Base-by-base conservation (phyloP, 2,797 vertebrate species). In the Lepus oiostolus region DNA sequence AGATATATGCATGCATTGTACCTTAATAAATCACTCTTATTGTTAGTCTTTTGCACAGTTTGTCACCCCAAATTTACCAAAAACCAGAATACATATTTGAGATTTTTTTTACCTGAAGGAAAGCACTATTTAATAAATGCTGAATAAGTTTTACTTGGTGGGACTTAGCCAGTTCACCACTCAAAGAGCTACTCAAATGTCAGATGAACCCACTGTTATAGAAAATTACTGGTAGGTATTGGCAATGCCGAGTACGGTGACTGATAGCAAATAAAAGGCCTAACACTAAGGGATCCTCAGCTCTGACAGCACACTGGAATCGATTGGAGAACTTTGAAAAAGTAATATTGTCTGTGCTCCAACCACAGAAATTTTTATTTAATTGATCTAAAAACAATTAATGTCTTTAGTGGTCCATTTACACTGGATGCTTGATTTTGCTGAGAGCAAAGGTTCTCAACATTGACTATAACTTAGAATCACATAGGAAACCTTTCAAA, bases 1-100 rank as follows among this genome's bases (percentile, higher is more conserved):
- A 96, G 89, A 67, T 62, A 85, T 52, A 95, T 47, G 54, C 62
- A 58, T 83, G 75, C 93, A 50, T 74, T 77, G 38, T 24, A 32
- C 77, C 85, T 94, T 85, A 58, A 82, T 79, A 87, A 92, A 42
- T 32, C 16, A 35, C 22, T 70, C 63, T 92, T 88, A 35, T 28
- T 52, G 54, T 70, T 67, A 65, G 67, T 71, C 35, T 65, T 87
- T 42, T 80, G 77, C 62, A 58, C 35, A 91, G 76, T 63, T 24
- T 60, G 81, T 85, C 81, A 90, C 60, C 47, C 32, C 90, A 26
- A 79, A 50, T 80, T 93, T 62, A 77, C 67, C 71, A 77, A 81
- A 83, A 94, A 16, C 9, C 90, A 24, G 16, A 82, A 67, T 95
- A 70, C 54, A 2, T 68, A 75, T 89, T 88, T 74, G 12, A 28